Conservation (phyloP, 1,140 invertebrate genomes). For the Campoletis sonorensis region DNA sequence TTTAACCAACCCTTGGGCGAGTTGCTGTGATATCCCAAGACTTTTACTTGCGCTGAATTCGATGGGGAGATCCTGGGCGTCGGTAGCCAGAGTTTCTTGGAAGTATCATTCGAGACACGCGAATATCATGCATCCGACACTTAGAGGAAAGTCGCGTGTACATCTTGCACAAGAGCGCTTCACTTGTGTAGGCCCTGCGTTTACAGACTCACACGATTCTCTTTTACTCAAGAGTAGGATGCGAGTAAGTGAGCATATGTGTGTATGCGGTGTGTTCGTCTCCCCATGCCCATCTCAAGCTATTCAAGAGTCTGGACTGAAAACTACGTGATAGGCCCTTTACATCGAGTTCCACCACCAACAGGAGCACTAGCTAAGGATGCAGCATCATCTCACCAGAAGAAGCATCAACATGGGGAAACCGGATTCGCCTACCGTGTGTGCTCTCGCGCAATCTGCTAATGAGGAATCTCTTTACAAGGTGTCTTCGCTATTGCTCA, state of each 20-base stretch:
- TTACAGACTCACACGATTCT: constrained; percentile 11
- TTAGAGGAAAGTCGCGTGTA: background rate
- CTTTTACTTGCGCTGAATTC: background rate
- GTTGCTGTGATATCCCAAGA: background rate
- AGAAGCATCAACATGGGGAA: constrained; percentile 53
- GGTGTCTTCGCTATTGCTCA: constrained; percentile 54
- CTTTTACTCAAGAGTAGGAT: background rate
- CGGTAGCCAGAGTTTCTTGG: background rate
- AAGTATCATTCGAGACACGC: constrained; percentile 30
- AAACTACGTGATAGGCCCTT: background rate
- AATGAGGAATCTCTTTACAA: constrained; percentile 64
- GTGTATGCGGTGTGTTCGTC: background rate
- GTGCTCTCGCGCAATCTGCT: constrained; percentile 51
- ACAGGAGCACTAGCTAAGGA: background rate
- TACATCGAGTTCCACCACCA: background rate
- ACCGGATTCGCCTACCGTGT: constrained; percentile 62
- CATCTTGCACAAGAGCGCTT: background rate
- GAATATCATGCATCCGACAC: constrained; percentile 29
- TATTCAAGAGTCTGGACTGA: background rate
- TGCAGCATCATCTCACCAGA: constrained; percentile 24
- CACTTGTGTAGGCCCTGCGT: constrained; percentile 1
- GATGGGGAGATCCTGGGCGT: constrained; percentile 16
- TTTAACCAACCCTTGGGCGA: constrained; percentile 18
- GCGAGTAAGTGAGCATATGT: background rate
- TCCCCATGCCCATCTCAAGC: constrained; percentile 1